Evolutionary conservation across 2,888 invertebrate species (phyloP).

Genomic region (Caenorhabditis drosophilae): DNA sequence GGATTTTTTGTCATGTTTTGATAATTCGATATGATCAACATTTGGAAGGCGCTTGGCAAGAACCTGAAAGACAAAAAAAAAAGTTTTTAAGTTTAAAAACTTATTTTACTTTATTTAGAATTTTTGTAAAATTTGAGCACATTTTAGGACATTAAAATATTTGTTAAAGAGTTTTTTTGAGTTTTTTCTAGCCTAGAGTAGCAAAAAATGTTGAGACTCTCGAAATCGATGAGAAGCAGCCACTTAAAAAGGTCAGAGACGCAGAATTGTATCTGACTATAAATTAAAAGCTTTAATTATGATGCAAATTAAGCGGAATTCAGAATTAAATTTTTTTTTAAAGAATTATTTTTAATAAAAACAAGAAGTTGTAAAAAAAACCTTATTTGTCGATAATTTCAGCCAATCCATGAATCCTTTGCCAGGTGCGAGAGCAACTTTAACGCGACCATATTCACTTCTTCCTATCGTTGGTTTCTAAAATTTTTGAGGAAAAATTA

Average conservation of each 20-base stretch:
- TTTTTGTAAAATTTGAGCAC: conserved; percentile 8
- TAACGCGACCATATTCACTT: conserved; percentile 61
- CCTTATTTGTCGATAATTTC: conserved; percentile 48
- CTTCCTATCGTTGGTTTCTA: conserved; percentile 47
- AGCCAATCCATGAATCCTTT: conserved; percentile 66
- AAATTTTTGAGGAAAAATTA: background rate
- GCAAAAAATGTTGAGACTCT: no score
- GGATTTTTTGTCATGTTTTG: conserved; percentile 50
- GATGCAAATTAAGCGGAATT: background rate
- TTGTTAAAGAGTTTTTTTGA: no score
- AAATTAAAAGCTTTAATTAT: no score
- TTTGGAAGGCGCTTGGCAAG: conserved; percentile 43
- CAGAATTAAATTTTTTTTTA: background rate
- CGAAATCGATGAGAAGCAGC: no score
- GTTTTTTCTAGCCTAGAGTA: background rate
- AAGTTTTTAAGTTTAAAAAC: no score
- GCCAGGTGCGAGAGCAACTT: conserved; percentile 62
- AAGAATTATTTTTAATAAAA: background rate
- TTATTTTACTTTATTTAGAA: conserved; percentile 21
- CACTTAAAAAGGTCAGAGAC: conserved; percentile 3
- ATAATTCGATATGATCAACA: conserved; percentile 58
- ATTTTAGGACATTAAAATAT: conserved; percentile 11
- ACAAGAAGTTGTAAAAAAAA: conserved; percentile 2
- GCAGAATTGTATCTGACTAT: conserved; percentile 1
- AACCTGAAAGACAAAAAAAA: conserved; percentile 27